Percentiles rank a stretch among this genome's conserved stretches.
These are phyloP conservation scores for Bovichtus variegatus DNA, from an alignment of 2,797 vertebrate genomes.

Conservation along the genomic window DNA sequence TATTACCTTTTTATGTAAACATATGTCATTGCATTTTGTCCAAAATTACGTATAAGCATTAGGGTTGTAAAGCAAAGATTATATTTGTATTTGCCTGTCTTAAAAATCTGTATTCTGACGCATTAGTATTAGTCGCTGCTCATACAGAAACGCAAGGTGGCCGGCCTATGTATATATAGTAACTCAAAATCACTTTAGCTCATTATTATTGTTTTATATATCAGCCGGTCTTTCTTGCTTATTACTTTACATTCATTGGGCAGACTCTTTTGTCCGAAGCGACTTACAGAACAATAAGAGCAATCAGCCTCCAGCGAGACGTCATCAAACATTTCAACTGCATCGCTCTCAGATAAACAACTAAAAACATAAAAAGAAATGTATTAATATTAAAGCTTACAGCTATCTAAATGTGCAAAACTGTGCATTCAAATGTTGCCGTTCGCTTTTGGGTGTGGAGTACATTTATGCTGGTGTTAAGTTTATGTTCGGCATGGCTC, in stretches of 20 bases:
- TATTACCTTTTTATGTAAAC: not conserved
- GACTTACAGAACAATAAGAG: not conserved
- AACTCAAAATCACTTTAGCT: not conserved
- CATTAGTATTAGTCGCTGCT: not conserved
- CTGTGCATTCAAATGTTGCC: not conserved
- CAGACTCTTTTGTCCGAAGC: not conserved
- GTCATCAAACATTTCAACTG: not conserved
- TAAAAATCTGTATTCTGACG: not conserved
- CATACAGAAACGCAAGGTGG: not conserved
- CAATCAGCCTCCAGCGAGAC: not conserved
- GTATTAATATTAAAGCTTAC: not conserved
- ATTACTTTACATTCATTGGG: not conserved
- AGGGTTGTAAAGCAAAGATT: not conserved
- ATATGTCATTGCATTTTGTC: not conserved
- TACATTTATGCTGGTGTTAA: constrained; percentile 1
- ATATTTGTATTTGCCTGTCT: not conserved
- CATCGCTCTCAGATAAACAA: not conserved
- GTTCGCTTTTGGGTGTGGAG: constrained; percentile 9
- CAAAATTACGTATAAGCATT: too few species aligned
- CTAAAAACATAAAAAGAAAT: too few species aligned
- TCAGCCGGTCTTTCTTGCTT: not conserved
- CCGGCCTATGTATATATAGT: not conserved
- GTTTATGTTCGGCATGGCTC: constrained; percentile 25
- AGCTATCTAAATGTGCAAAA: not conserved
- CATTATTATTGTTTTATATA: not conserved